Evolutionary conservation across 2,888 invertebrate species (phyloP).

Genomic region (Cephus nigrinus): DNA sequence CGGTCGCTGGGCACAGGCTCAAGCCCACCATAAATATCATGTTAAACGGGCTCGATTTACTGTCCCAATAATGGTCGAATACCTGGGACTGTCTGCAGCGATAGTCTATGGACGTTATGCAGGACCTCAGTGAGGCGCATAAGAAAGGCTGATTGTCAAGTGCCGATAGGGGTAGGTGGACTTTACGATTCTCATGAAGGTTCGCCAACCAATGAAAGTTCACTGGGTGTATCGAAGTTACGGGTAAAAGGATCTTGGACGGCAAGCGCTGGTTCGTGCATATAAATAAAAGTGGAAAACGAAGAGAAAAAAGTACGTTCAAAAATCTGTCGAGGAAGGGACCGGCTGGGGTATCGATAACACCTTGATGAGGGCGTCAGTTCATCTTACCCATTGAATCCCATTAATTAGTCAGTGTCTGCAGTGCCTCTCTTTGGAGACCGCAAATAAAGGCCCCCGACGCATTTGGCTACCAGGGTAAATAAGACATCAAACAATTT

Average conservation of each 20-base stretch:
- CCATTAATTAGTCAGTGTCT: background rate
- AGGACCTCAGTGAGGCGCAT: conserved; percentile 15
- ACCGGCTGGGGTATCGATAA: no score
- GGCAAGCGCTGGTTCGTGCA: no score
- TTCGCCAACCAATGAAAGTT: background rate
- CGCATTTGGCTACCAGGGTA: conserved; percentile 43
- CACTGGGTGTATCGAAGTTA: background rate
- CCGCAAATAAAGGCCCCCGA: conserved; percentile 55
- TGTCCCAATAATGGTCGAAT: conserved; percentile 56
- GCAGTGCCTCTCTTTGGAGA: conserved; percentile 11
- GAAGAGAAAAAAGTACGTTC: no score
- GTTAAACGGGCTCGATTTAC: conserved; percentile 59
- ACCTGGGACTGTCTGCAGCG: conserved; percentile 46
- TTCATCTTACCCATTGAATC: no score
- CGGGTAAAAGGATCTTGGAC: no score
- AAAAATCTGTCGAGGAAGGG: no score
- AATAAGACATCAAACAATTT: conserved; percentile 63
- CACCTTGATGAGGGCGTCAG: no score
- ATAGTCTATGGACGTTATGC: background rate
- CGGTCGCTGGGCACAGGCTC: conserved; percentile 14
- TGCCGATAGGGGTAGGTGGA: conserved; percentile 30
- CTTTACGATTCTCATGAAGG: conserved; percentile 9
- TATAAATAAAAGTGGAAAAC: no score
- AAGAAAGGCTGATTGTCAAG: conserved; percentile 38
- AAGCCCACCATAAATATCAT: conserved; percentile 57